Evolutionary conservation across 1,140 invertebrate genomes (phyloP).

Genomic region (Hetaerina americana): DNA sequence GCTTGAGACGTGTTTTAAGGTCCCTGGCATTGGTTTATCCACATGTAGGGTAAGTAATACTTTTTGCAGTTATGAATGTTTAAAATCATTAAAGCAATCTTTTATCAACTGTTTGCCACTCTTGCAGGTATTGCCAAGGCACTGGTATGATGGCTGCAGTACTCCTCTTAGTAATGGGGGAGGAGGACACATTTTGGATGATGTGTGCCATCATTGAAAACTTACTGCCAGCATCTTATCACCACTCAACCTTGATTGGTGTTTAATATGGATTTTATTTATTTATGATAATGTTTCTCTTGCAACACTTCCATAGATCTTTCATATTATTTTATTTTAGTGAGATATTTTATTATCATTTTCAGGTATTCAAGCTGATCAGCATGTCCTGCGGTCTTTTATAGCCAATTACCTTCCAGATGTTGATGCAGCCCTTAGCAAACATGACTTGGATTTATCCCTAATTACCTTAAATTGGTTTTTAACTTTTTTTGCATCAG

Average conservation of each 20-base stretch:
- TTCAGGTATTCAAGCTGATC: slow-evolving; percentile 78
- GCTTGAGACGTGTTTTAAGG: slow-evolving; percentile 78
- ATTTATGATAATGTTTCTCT: neutral
- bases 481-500: slow-evolving; percentile 92
- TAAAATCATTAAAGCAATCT: too few relatives aligned
- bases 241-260: slow-evolving; percentile 87
- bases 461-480: slow-evolving; percentile 97
- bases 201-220: slow-evolving; percentile 98
- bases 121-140: slow-evolving; percentile 93
- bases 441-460: slow-evolving; percentile 92
- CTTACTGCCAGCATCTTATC: slow-evolving; percentile 92
- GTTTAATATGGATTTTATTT: slow-evolving; percentile 9
- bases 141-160: slow-evolving; percentile 94
- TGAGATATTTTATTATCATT: slow-evolving; percentile 15
- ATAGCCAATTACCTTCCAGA: slow-evolving; percentile 81
- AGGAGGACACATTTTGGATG: slow-evolving; percentile 99
- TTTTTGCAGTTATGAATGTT: too few relatives aligned
- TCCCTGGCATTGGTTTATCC: slow-evolving; percentile 95
- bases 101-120: too few relatives aligned
- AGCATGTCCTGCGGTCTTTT: slow-evolving; percentile 80
- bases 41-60: slow-evolving; percentile 67
- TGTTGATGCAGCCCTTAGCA: slow-evolving; percentile 73
- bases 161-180: slow-evolving; percentile 86
- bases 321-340: neutral
- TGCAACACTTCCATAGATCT: neutral